These are phyloP conservation scores for Dicentrarchus labrax DNA, from an alignment of 2,113 vertebrate genomes.

Conservation along the genomic window DNA sequence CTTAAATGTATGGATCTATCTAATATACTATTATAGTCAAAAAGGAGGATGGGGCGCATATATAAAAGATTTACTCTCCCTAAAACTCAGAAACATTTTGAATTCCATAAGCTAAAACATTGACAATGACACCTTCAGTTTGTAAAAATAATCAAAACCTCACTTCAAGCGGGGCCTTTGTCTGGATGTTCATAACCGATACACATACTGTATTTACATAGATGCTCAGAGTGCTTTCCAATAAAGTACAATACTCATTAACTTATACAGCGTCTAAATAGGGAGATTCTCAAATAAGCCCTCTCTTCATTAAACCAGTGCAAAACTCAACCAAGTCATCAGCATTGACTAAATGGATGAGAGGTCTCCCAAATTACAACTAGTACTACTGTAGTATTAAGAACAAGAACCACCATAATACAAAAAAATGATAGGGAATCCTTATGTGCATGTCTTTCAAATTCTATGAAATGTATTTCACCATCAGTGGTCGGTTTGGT, in stretches of 20 bases:
- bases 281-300: constrained; percentile 65
- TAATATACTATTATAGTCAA: constrained; percentile 76
- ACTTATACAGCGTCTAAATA: constrained; percentile 73
- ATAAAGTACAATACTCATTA: constrained; percentile 70
- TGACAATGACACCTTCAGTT: constrained; percentile 56
- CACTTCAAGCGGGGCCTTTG: constrained; percentile 61
- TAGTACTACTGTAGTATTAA: constrained; percentile 56
- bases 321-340: constrained; percentile 70
- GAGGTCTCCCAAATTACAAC: constrained; percentile 67
- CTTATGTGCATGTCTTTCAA: constrained; percentile 79
- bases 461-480: constrained; percentile 72
- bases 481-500: constrained; percentile 84
- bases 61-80: constrained; percentile 72
- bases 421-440: constrained; percentile 76
- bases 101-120: constrained; percentile 65
- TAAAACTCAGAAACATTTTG: constrained; percentile 46
- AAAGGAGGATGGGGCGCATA: constrained; percentile 66
- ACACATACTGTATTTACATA: constrained; percentile 78
- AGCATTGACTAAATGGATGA: constrained; percentile 65
- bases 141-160: constrained; percentile 72
- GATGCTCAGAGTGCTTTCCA: constrained; percentile 70
- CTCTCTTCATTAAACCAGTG: constrained; percentile 75
- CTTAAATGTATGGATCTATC: constrained; percentile 77
- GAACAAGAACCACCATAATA: constrained; percentile 71
- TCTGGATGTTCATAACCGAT: constrained; percentile 58